Percentiles rank a stretch among this genome's conserved stretches.
These are phyloP conservation scores for Tyrannus savana DNA, from an alignment of 2,113 vertebrate genomes.

Conservation along the genomic window DNA sequence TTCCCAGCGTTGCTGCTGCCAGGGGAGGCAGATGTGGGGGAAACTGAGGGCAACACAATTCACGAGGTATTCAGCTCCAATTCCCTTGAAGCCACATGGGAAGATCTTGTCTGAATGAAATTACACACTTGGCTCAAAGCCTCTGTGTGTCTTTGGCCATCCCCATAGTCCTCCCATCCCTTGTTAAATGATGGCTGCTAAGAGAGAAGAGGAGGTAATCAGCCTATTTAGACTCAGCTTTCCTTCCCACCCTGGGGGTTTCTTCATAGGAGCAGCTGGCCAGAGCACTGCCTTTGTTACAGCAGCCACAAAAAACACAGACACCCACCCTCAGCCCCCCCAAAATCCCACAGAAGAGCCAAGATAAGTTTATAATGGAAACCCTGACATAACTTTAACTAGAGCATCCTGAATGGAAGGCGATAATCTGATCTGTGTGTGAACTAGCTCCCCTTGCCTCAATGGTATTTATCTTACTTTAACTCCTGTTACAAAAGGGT, in stretches of 20 bases:
- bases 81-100: background rate
- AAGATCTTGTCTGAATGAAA: background rate
- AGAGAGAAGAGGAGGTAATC: background rate
- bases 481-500: constrained; percentile 69
- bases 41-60: background rate
- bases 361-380: constrained; percentile 59
- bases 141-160: background rate
- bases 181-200: background rate
- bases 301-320: constrained; percentile 17
- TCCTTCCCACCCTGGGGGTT: background rate
- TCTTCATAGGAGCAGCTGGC: constrained; percentile 23
- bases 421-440: constrained; percentile 68
- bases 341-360: constrained; percentile 23
- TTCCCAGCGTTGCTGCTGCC: background rate
- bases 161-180: background rate
- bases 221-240: background rate
- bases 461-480: constrained; percentile 65
- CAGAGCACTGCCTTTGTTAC: constrained; percentile 23
- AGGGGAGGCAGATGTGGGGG: background rate
- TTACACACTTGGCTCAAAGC: background rate
- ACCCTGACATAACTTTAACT: constrained; percentile 55
- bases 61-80: background rate
- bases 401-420: constrained; percentile 58
- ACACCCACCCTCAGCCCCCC: background rate
- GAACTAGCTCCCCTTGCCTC: constrained; percentile 60